These are phyloP conservation scores for Colaptes auratus DNA, from an alignment of 2,113 vertebrate species.

Conservation along the genomic window DNA sequence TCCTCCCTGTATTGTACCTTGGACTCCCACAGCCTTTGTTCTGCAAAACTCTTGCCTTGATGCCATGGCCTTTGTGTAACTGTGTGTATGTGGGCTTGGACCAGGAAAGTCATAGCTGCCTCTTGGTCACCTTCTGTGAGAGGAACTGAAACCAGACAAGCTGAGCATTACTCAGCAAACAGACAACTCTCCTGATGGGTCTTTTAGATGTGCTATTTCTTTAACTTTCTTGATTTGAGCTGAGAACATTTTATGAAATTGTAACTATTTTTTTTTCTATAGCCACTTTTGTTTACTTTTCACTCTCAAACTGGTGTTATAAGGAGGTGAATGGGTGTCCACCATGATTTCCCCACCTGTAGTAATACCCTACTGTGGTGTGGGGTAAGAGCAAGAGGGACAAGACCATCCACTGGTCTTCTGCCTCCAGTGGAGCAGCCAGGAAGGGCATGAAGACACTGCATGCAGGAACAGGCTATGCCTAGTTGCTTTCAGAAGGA, in stretches of 20 bases:
- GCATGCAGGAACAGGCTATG: not conserved
- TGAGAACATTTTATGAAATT: constrained; percentile 18
- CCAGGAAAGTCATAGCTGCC: not conserved
- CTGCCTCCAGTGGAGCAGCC: not conserved
- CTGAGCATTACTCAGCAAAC: not conserved
- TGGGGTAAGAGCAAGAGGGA: not conserved
- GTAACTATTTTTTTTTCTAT: not conserved
- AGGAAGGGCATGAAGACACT: not conserved
- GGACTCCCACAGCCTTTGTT: not conserved
- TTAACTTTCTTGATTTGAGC: constrained; percentile 12
- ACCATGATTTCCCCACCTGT: not conserved
- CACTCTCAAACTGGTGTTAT: constrained; percentile 15
- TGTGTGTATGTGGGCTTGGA: rapidly evolving
- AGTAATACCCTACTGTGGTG: rapidly evolving
- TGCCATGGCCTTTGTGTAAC: not conserved
- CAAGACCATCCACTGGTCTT: not conserved
- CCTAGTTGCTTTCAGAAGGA: not conserved
- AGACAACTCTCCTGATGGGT: not conserved
- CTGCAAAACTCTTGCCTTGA: not conserved
- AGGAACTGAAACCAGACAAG: not conserved
- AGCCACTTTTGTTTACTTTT: constrained; percentile 40
- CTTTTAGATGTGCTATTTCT: not conserved
- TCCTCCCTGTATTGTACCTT: not conserved
- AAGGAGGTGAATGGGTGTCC: not conserved
- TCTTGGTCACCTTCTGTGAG: not conserved